Evolutionary conservation across 2,888 invertebrate genomes (phyloP).

Genomic region (Pheosia tremula): DNA sequence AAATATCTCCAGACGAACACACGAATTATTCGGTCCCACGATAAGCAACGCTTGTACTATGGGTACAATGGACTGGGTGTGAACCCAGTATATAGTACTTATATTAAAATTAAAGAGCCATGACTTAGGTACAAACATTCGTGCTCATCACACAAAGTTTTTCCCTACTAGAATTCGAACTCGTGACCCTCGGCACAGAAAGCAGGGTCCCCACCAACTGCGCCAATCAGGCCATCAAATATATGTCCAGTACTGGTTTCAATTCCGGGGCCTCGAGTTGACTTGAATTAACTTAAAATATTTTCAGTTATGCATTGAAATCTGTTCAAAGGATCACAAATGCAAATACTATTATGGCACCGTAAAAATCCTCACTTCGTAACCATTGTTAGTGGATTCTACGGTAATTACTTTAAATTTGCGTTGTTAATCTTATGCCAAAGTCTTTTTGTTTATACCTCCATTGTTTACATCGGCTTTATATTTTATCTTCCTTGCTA

Average conservation of each 20-base stretch:
- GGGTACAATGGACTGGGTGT: no score
- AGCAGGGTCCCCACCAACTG: no score
- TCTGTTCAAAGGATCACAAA: background rate
- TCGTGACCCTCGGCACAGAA: no score
- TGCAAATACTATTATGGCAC: conserved; percentile 5
- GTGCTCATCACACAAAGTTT: no score
- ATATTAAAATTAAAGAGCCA: no score
- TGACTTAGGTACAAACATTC: no score
- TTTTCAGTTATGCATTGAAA: background rate
- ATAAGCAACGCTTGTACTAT: no score
- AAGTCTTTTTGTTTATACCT: background rate
- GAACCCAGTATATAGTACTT: no score
- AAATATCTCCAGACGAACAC: no score
- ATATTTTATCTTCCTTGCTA: background rate
- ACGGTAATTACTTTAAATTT: background rate
- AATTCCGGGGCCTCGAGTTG: background rate
- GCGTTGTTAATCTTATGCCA: background rate
- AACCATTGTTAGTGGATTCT: background rate
- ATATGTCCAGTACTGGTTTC: background rate
- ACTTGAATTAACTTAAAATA: background rate
- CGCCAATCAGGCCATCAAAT: no score
- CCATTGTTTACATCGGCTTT: background rate
- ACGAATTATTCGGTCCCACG: no score
- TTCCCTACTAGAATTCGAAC: no score
- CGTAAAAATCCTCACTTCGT: background rate